Percentiles rank a stretch among this genome's conserved stretches.
Conservation (phyloP, 2,797 vertebrate species). For the Cirrhinus molitorella region DNA sequence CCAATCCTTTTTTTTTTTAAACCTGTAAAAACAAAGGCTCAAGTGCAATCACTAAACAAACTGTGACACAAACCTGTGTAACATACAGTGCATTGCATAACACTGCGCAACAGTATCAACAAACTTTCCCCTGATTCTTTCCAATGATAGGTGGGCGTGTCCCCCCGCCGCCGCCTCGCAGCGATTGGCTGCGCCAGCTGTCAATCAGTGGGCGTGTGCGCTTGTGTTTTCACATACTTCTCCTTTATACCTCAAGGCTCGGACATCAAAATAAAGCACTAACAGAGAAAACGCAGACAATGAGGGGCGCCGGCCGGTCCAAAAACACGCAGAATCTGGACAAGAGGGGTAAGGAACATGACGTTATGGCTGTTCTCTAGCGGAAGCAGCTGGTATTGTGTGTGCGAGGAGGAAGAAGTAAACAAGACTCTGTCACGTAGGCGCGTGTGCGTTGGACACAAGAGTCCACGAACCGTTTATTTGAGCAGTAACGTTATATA, state of each 20-base stretch:
- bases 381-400: slow-evolving; percentile 35
- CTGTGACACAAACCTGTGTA: not conserved
- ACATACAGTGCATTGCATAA: not conserved
- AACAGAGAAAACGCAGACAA: slow-evolving; percentile 64
- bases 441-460: slow-evolving; percentile 54
- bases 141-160: slow-evolving; percentile 30
- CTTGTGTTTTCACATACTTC: slow-evolving; percentile 48
- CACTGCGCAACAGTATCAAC: slow-evolving; percentile 28
- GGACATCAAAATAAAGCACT: slow-evolving; percentile 61
- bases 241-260: slow-evolving; percentile 54
- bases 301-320: slow-evolving; percentile 79
- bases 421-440: slow-evolving; percentile 72
- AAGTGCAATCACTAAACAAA: too few species aligned
- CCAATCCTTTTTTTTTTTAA: not conserved
- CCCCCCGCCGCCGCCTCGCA: not conserved
- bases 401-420: slow-evolving; percentile 69
- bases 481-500: not conserved
- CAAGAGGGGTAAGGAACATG: slow-evolving; percentile 72
- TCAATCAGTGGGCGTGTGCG: slow-evolving; percentile 49
- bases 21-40: not conserved
- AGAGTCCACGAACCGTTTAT: slow-evolving; percentile 22
- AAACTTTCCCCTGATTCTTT: slow-evolving; percentile 43
- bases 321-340: slow-evolving; percentile 70
- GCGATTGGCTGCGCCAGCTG: slow-evolving; percentile 14
- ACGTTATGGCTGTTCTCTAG: slow-evolving; percentile 2